phyloP scores from a whole-genome alignment of 2,888 invertebrate species.

The Coleophora flavipennella region DNA sequence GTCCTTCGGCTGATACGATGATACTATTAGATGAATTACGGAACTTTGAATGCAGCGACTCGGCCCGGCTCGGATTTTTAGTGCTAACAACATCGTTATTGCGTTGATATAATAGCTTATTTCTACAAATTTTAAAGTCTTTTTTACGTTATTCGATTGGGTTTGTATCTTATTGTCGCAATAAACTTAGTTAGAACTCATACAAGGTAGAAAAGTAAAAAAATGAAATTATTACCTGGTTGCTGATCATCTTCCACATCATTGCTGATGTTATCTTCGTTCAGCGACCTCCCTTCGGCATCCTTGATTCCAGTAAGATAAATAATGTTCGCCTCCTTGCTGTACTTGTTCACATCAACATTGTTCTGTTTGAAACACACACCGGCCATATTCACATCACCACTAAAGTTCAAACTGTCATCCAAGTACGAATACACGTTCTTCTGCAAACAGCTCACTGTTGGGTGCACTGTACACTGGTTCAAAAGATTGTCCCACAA shows the following conservation, averaged over 20 bases:
- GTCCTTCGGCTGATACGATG: too few relatives aligned
- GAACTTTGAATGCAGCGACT: too few relatives aligned
- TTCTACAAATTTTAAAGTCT: too few relatives aligned
- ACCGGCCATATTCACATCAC: constrained; percentile 78
- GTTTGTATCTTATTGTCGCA: too few relatives aligned
- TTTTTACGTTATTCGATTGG: too few relatives aligned
- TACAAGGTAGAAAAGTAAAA: too few relatives aligned
- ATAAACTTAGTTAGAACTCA: too few relatives aligned
- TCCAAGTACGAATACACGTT: constrained; percentile 83
- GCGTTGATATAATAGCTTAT: too few relatives aligned
- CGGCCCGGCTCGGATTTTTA: too few relatives aligned
- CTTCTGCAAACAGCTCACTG: constrained; percentile 83
- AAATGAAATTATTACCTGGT: constrained; percentile 45
- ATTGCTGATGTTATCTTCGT: constrained; percentile 36
- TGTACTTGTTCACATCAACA: constrained; percentile 71
- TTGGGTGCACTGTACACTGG: constrained; percentile 77
- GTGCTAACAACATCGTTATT: too few relatives aligned
- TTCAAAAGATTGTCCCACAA: constrained; percentile 82
- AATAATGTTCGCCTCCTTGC: constrained; percentile 65
- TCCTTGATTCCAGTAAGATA: constrained; percentile 52
- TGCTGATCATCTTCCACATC: constrained; percentile 49
- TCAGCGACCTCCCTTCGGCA: constrained; percentile 31
- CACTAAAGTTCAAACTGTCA: constrained; percentile 74
- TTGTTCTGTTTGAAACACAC: constrained; percentile 76
- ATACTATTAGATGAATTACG: too few relatives aligned